phyloP scores from a whole-genome alignment of 2,888 invertebrate genomes.

The Agrotis clavis region DNA sequence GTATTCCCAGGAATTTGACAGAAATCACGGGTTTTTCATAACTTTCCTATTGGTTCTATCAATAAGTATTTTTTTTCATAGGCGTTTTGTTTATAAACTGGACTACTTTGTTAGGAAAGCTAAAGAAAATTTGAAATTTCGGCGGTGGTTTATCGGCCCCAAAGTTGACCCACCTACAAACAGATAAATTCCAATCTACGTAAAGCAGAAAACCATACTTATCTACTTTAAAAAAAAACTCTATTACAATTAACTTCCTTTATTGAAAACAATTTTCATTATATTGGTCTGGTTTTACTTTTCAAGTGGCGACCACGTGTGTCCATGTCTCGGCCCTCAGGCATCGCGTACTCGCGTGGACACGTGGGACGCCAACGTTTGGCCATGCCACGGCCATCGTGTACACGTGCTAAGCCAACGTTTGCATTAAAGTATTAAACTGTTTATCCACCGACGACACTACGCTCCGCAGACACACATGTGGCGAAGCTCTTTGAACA shows the following conservation, averaged over 20 bases:
- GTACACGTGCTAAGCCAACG: conserved; percentile 26
- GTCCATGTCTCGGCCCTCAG: conserved; percentile 4
- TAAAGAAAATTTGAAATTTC: too few relatives aligned
- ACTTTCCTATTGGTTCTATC: too few relatives aligned
- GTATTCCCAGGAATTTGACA: too few relatives aligned
- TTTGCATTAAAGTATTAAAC: conserved; percentile 12
- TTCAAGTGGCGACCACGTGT: conserved; percentile 28
- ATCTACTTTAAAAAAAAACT: neutral
- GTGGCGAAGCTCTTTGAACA: neutral
- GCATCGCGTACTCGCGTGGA: conserved; percentile 26
- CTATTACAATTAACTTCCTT: neutral
- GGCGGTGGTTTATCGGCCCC: too few relatives aligned
- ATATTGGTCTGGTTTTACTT: neutral
- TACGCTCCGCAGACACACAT: conserved; percentile 14
- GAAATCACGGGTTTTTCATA: too few relatives aligned
- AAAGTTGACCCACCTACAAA: too few relatives aligned
- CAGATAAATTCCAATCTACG: too few relatives aligned
- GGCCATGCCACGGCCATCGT: conserved; percentile 7
- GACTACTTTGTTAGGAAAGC: too few relatives aligned
- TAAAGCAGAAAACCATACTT: neutral
- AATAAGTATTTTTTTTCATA: too few relatives aligned
- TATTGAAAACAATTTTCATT: neutral
- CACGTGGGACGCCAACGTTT: conserved; percentile 21
- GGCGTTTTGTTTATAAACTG: too few relatives aligned
- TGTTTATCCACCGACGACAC: neutral